Percentiles rank a stretch among this genome's conserved stretches.
phyloP scores from a whole-genome alignment of 1,140 invertebrate species.

The Aphelinus atriplicis region DNA sequence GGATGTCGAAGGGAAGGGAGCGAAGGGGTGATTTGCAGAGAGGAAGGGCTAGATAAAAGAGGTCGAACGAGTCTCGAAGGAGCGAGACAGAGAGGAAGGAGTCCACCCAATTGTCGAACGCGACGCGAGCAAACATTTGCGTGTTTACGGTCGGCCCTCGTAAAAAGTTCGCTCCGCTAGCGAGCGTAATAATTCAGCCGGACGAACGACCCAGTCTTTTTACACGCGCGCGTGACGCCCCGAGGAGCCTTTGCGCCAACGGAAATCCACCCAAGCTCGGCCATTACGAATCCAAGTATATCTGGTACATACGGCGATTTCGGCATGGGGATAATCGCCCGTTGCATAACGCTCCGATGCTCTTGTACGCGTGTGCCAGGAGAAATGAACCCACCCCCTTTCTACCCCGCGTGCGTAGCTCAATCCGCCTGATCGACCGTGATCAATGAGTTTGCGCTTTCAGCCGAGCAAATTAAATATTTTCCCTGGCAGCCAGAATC shows the following conservation, averaged over 20 bases:
- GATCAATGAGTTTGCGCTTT: constrained; percentile 2
- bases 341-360: too few relatives aligned
- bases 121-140: constrained; percentile 11
- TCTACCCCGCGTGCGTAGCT: not conserved
- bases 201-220: too few relatives aligned
- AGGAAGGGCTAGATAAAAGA: not conserved
- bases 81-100: not conserved
- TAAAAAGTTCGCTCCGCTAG: not conserved
- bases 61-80: not conserved
- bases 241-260: too few relatives aligned
- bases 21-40: not conserved
- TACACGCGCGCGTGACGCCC: too few relatives aligned
- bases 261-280: too few relatives aligned
- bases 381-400: not conserved
- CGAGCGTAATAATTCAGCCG: too few relatives aligned
- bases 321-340: too few relatives aligned
- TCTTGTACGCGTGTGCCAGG: too few relatives aligned
- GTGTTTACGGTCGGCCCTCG: constrained; percentile 11
- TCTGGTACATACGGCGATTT: too few relatives aligned
- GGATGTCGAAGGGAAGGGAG: not conserved
- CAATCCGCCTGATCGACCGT: not conserved
- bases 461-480: constrained; percentile 22
- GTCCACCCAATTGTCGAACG: not conserved
- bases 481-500: constrained; percentile 9
- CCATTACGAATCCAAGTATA: too few relatives aligned